A percentile compares a stretch with the other conserved stretches of the same genome.
Conservation (phyloP, 2,888 invertebrate species). For the Blastobasis adustella region DNA sequence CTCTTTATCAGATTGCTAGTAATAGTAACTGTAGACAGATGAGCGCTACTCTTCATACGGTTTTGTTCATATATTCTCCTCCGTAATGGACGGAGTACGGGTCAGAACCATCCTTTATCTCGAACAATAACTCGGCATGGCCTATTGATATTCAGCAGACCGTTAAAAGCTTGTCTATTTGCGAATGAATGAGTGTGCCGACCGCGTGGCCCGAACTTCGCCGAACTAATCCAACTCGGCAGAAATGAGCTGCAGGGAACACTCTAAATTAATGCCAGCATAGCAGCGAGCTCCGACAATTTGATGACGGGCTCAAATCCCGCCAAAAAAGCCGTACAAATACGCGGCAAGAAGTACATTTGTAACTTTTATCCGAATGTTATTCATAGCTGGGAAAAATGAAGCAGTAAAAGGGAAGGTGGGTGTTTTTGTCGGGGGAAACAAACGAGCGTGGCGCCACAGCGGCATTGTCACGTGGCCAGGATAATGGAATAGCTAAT, state of each 20-base stretch:
- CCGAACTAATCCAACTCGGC: constrained; percentile 2
- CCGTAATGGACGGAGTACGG: too few relatives aligned
- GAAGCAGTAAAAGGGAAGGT: constrained; percentile 7
- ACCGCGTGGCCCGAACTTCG: not conserved
- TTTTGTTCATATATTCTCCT: too few relatives aligned
- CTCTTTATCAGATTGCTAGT: too few relatives aligned
- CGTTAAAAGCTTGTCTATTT: too few relatives aligned
- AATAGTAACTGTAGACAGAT: too few relatives aligned
- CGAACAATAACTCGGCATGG: too few relatives aligned
- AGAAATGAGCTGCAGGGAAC: not conserved
- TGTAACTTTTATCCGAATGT: constrained; percentile 12
- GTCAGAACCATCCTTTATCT: too few relatives aligned
- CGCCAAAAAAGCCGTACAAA: constrained; percentile 6
- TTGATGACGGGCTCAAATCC: not conserved
- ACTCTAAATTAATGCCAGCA: not conserved
- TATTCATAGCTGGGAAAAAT: constrained; percentile 9
- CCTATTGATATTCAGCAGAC: too few relatives aligned
- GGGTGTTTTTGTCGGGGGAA: constrained; percentile 9
- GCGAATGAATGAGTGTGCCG: not conserved
- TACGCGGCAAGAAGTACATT: constrained; percentile 10
- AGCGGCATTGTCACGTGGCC: constrained; percentile 4
- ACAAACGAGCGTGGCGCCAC: constrained; percentile 3
- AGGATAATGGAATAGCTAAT: constrained; percentile 16
- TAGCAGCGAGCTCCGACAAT: not conserved
- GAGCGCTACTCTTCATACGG: too few relatives aligned